phyloP scores from a whole-genome alignment of 2,888 invertebrate species.

The Hydraecia micacea region DNA sequence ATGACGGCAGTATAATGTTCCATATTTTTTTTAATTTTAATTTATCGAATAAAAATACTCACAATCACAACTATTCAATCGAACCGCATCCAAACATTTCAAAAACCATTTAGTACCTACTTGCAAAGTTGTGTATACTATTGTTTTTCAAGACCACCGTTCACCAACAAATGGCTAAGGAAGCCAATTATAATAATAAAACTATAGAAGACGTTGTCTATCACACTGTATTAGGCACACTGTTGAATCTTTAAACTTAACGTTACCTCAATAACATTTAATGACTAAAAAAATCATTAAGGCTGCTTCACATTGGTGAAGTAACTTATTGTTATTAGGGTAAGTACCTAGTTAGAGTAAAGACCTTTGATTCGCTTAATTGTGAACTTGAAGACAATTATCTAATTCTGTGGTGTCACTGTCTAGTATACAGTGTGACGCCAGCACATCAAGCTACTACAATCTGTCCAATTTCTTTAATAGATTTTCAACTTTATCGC shows the following conservation, averaged over 20 bases:
- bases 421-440: too few species aligned
- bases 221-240: background rate
- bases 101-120: background rate
- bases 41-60: background rate
- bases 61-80: constrained; percentile 14
- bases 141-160: background rate
- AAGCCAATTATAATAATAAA: background rate
- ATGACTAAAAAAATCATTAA: constrained; percentile 2
- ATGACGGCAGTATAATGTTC: too few species aligned
- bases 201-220: constrained; percentile 15
- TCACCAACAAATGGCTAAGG: background rate
- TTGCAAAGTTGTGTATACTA: background rate
- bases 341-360: background rate
- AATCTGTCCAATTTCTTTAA: too few species aligned
- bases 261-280: background rate
- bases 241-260: constrained; percentile 7
- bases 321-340: background rate
- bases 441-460: too few species aligned
- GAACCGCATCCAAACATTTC: background rate
- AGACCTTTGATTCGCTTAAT: background rate
- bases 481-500: too few species aligned
- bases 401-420: too few species aligned
- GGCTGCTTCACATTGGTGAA: constrained; percentile 12
- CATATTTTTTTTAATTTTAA: background rate
- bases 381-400: background rate